Conservation (phyloP, 1,140 invertebrate species). For the Drosophila albomicans region DNA sequence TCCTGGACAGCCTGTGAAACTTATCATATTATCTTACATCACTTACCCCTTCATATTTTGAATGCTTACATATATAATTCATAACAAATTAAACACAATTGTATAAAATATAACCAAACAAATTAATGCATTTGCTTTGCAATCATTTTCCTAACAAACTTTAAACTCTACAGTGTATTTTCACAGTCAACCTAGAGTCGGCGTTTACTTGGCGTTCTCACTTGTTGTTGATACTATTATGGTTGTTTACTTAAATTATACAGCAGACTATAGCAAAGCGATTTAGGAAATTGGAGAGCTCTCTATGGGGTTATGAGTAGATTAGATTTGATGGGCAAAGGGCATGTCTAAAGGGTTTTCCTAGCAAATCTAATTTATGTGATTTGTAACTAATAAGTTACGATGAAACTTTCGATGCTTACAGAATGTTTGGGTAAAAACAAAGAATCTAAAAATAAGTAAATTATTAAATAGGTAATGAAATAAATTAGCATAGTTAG, state of each 20-base stretch:
- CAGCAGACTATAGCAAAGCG: conserved; percentile 34
- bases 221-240: conserved; percentile 24
- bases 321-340: conserved; percentile 25
- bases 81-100: too few relatives aligned
- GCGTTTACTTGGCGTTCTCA: neutral
- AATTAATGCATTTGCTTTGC: too few relatives aligned
- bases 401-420: neutral
- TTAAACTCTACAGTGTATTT: neutral
- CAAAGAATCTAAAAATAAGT: too few relatives aligned
- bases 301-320: conserved; percentile 28
- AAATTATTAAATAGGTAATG: neutral
- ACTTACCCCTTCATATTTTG: too few relatives aligned
- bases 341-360: conserved; percentile 18
- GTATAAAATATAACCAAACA: too few relatives aligned
- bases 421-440: too few relatives aligned
- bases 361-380: neutral
- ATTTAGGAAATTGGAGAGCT: conserved; percentile 39
- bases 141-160: too few relatives aligned
- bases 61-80: too few relatives aligned
- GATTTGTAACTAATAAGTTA: neutral
- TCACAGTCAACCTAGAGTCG: neutral
- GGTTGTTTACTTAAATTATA: conserved; percentile 39
- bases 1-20: too few relatives aligned
- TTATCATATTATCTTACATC: too few relatives aligned
- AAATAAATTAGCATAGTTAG: too few relatives aligned